Percentiles rank a stretch among this genome's conserved stretches.
Conservation (phyloP, 2,797 vertebrate species). For the Myotis vivesi region DNA sequence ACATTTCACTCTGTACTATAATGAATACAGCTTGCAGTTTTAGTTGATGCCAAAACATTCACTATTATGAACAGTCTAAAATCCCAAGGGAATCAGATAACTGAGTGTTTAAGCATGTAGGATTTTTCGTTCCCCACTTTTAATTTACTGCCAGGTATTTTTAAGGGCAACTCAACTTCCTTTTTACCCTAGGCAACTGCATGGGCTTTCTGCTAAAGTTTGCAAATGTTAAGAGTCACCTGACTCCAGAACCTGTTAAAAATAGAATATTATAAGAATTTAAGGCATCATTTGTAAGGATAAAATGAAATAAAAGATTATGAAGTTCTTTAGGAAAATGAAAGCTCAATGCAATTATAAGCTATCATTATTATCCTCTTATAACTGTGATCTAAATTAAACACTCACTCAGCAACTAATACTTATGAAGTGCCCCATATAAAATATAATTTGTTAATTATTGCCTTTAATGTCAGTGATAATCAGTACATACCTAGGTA, state of each 20-base stretch:
- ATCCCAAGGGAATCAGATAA: slow-evolving; percentile 18
- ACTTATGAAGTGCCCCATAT: too few species aligned
- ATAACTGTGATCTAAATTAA: background rate
- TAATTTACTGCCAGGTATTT: slow-evolving; percentile 37
- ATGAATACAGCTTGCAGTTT: background rate
- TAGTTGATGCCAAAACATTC: slow-evolving; percentile 4
- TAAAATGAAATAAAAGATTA: slow-evolving; percentile 46
- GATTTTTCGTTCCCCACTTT: slow-evolving; percentile 15
- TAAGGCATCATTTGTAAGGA: slow-evolving; percentile 44
- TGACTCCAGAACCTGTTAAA: background rate
- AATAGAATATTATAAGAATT: background rate
- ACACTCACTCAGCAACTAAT: too few species aligned
- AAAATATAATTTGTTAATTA: slow-evolving; percentile 45
- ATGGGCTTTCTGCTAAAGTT: background rate
- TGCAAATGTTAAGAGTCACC: background rate
- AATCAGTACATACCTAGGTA: background rate
- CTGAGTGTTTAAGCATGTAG: slow-evolving; percentile 12
- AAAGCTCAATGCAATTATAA: slow-evolving; percentile 1
- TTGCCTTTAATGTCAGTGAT: background rate
- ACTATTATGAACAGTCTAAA: background rate
- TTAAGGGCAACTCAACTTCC: slow-evolving; percentile 21
- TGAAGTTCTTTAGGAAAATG: slow-evolving; percentile 10
- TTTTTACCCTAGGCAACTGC: background rate
- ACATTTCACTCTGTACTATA: background rate
- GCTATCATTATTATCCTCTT: background rate